These are phyloP conservation scores for Phortica okadai DNA, from an alignment of 2,888 invertebrate genomes.

Conservation along the genomic window DNA sequence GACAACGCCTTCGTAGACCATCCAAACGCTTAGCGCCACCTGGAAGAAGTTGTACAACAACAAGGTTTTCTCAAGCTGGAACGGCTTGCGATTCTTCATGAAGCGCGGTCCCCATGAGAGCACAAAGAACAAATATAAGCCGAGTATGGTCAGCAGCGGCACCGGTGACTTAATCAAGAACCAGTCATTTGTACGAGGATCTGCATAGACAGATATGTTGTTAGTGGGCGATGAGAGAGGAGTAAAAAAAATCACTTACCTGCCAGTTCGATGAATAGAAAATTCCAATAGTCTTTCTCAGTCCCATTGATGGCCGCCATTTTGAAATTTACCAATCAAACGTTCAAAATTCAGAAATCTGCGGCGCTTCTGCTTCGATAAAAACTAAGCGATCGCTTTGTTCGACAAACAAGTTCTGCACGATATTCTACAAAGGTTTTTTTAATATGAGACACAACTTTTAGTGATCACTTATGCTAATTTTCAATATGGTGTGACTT, in stretches of 20 bases:
- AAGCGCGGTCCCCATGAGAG: constrained; percentile 88
- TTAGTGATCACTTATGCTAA: background rate
- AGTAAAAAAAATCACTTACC: constrained; percentile 76
- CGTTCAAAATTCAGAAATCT: constrained; percentile 60
- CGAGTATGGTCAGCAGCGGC: constrained; percentile 82
- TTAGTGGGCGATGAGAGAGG: background rate
- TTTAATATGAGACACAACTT: background rate
- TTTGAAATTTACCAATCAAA: constrained; percentile 44
- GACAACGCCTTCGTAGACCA: constrained; percentile 83
- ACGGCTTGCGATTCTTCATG: constrained; percentile 92
- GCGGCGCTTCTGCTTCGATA: constrained; percentile 42
- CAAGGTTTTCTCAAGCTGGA: constrained; percentile 86
- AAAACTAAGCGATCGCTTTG: constrained; percentile 26
- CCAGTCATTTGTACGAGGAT: constrained; percentile 82
- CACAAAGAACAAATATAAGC: constrained; percentile 84
- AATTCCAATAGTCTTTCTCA: constrained; percentile 80
- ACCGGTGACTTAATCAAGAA: constrained; percentile 83
- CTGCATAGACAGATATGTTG: constrained; percentile 66
- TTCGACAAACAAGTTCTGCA: constrained; percentile 60
- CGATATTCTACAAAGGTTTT: constrained; percentile 48
- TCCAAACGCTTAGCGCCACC: constrained; percentile 88
- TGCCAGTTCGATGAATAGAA: constrained; percentile 81
- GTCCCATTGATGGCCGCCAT: constrained; percentile 81
- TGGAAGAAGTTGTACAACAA: constrained; percentile 93
- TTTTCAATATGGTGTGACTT: background rate